These are phyloP conservation scores for Sarcophaga bullata DNA, from an alignment of 1,140 invertebrate genomes.

Conservation along the genomic window DNA sequence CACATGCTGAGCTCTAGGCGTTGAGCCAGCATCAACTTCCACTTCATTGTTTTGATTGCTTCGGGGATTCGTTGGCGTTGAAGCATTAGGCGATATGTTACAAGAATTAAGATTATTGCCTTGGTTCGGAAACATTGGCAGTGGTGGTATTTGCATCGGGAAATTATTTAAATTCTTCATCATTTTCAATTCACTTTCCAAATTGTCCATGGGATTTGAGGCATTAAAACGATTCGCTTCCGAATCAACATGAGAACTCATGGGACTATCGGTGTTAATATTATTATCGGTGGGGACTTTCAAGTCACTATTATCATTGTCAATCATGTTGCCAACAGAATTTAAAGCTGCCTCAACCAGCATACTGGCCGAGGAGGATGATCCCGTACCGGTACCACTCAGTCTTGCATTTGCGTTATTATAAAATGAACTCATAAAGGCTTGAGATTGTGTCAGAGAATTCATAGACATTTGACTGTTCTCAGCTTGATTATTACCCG, in stretches of 20 bases:
- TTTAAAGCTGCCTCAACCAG: slow-evolving; percentile 64
- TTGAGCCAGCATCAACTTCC: slow-evolving; percentile 63
- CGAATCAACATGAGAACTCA: slow-evolving; percentile 60
- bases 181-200: slow-evolving; percentile 65
- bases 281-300: slow-evolving; percentile 63
- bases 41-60: slow-evolving; percentile 65
- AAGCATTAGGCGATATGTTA: slow-evolving; percentile 61
- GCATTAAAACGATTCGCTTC: slow-evolving; percentile 54
- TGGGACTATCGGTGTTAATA: slow-evolving; percentile 63
- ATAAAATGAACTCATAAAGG: slow-evolving; percentile 65
- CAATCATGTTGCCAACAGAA: slow-evolving; percentile 66
- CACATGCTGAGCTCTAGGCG: slow-evolving; percentile 57
- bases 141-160: slow-evolving; percentile 63
- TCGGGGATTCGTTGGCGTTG: slow-evolving; percentile 62
- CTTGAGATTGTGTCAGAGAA: slow-evolving; percentile 59
- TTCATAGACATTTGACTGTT: slow-evolving; percentile 62
- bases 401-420: slow-evolving; percentile 62
- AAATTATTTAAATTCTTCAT: slow-evolving; percentile 65
- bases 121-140: slow-evolving; percentile 60
- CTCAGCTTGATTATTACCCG: slow-evolving; percentile 39
- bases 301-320: slow-evolving; percentile 62
- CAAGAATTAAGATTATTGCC: slow-evolving; percentile 52
- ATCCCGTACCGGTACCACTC: slow-evolving; percentile 50
- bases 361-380: slow-evolving; percentile 64
- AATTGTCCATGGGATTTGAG: slow-evolving; percentile 56